These are phyloP conservation scores for Herpailurus yagouaroundi DNA, from an alignment of 2,113 vertebrate species.

Conservation along the genomic window DNA sequence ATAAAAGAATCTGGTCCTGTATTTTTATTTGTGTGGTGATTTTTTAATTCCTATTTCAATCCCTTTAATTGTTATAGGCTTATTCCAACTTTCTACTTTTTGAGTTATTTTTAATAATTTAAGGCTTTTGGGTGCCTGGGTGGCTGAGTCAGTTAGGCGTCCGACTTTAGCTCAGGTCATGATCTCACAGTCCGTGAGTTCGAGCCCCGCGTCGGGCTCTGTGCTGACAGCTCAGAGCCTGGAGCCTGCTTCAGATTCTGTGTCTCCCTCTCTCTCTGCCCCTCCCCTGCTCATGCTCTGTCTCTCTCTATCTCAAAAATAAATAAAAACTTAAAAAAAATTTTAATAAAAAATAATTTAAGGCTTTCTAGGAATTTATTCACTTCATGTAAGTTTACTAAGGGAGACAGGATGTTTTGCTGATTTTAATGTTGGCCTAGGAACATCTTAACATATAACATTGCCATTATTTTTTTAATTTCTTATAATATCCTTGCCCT, in stretches of 20 bases:
- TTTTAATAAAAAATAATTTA: not conserved
- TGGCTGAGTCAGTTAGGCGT: too few species aligned
- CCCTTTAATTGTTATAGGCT: not conserved
- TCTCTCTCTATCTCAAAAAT: too few species aligned
- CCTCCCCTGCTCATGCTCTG: too few species aligned
- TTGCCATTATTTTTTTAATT: not conserved
- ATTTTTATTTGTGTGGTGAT: not conserved
- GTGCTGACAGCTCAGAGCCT: too few species aligned
- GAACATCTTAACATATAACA: not conserved
- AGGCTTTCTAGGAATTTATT: not conserved
- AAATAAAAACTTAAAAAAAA: too few species aligned
- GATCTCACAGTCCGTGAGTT: too few species aligned
- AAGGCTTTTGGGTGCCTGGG: not conserved
- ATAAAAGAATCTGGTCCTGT: not conserved
- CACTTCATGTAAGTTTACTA: not conserved
- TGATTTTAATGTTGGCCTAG: not conserved
- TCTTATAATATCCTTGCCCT: not conserved
- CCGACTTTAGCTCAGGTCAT: too few species aligned
- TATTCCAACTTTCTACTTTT: not conserved
- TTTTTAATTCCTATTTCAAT: not conserved
- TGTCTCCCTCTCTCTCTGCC: too few species aligned
- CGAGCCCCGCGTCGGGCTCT: fast-evolving
- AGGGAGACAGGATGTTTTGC: not conserved
- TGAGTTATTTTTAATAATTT: not conserved
- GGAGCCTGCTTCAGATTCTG: too few species aligned